Percentiles rank a stretch among this genome's conserved stretches.
These are phyloP conservation scores for Phymatocera aterrima DNA, from an alignment of 2,888 invertebrate genomes.

Conservation along the genomic window DNA sequence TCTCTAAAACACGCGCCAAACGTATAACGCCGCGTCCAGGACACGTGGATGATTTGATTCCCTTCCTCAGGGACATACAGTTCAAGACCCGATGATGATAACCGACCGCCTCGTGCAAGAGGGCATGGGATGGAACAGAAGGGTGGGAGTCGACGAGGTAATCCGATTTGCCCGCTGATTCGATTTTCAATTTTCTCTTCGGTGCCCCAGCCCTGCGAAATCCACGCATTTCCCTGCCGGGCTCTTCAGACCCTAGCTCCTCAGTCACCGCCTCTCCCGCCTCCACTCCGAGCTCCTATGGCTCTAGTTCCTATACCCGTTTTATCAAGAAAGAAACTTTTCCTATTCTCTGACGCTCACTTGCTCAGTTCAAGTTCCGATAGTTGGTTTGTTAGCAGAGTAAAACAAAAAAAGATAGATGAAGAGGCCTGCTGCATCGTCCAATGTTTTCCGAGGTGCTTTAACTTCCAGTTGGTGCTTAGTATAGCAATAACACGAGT, in stretches of 20 bases:
- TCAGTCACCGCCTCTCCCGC: slow-evolving; percentile 9
- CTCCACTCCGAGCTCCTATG: slow-evolving; percentile 42
- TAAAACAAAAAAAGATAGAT: not conserved
- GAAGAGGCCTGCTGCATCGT: not conserved
- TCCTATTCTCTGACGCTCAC: slow-evolving; percentile 28
- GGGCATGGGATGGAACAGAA: slow-evolving; percentile 26
- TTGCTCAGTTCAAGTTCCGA: slow-evolving; percentile 17
- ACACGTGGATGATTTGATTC: slow-evolving; percentile 60
- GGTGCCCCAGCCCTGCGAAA: slow-evolving; percentile 58
- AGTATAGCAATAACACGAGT: not conserved
- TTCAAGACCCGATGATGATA: slow-evolving; percentile 35
- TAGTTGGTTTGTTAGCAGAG: slow-evolving; percentile 36
- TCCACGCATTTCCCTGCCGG: slow-evolving; percentile 60
- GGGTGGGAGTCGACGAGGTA: slow-evolving; percentile 56
- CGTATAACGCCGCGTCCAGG: slow-evolving; percentile 49
- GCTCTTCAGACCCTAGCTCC: slow-evolving; percentile 35
- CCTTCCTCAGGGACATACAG: slow-evolving; percentile 15
- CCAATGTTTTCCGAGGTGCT: slow-evolving; percentile 16
- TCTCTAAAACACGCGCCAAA: slow-evolving; percentile 31
- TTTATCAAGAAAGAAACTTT: slow-evolving; percentile 43
- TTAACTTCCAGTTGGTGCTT: not conserved
- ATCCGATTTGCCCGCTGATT: slow-evolving; percentile 67
- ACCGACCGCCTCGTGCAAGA: slow-evolving; percentile 26
- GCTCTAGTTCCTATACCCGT: slow-evolving; percentile 21
- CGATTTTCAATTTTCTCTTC: slow-evolving; percentile 68